These are phyloP conservation scores for Dysmachus trigonus DNA, from an alignment of 2,888 invertebrate species.

Conservation along the genomic window DNA sequence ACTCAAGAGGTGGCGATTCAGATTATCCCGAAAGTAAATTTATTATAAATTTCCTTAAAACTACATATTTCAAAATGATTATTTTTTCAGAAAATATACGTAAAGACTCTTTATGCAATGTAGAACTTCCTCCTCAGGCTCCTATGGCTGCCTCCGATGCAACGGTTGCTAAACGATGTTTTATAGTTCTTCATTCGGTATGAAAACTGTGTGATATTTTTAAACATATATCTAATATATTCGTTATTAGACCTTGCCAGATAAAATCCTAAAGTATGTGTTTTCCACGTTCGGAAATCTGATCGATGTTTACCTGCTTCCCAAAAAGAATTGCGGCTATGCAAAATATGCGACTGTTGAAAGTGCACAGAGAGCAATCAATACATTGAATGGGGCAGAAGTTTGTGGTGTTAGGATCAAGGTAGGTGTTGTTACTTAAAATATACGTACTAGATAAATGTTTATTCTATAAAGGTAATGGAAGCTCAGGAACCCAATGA, in stretches of 20 bases:
- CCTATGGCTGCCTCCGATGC: slow-evolving; percentile 75
- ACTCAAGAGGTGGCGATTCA: slow-evolving; percentile 59
- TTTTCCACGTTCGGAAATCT: slow-evolving; percentile 91
- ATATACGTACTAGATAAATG: background rate
- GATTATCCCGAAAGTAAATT: slow-evolving; percentile 60
- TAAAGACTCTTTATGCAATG: slow-evolving; percentile 69
- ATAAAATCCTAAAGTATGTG: slow-evolving; percentile 83
- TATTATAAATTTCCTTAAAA: background rate
- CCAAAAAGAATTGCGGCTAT: slow-evolving; percentile 91
- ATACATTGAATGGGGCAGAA: slow-evolving; percentile 83
- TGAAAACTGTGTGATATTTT: background rate
- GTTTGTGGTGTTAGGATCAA: slow-evolving; percentile 82
- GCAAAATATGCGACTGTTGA: slow-evolving; percentile 82
- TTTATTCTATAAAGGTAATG: slow-evolving; percentile 72
- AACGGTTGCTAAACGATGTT: slow-evolving; percentile 73
- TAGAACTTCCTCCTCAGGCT: slow-evolving; percentile 75
- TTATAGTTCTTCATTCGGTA: slow-evolving; percentile 68
- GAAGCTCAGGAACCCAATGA: slow-evolving; percentile 78
- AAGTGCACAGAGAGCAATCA: slow-evolving; percentile 70
- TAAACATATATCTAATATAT: background rate
- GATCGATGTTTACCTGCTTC: slow-evolving; percentile 88
- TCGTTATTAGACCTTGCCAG: slow-evolving; percentile 72
- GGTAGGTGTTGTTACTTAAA: slow-evolving; percentile 52
- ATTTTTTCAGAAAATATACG: slow-evolving; percentile 57
- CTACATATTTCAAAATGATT: background rate